Conservation (phyloP, 2,888 invertebrate genomes). For the Dioctria rufipes region DNA sequence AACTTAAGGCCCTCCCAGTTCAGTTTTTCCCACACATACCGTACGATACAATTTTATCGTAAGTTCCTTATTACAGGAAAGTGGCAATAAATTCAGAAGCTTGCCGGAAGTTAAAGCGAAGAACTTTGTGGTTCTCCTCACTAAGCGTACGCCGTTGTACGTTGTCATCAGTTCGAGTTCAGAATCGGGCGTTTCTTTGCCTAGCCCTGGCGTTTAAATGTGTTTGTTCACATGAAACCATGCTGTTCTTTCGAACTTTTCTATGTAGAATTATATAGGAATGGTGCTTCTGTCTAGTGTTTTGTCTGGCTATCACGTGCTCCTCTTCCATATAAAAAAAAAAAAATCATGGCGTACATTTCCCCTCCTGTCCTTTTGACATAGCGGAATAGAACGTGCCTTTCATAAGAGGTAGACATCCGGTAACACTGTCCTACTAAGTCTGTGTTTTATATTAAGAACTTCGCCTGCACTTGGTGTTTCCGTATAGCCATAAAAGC, state of each 20-base stretch:
- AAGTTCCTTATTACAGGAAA: constrained; percentile 48
- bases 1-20: background rate
- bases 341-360: background rate
- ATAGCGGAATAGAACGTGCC: constrained; percentile 15
- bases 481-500: background rate
- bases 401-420: constrained; percentile 17
- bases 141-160: background rate
- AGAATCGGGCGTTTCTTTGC: too few relatives aligned
- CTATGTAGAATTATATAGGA: background rate
- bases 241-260: constrained; percentile 19
- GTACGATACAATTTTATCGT: constrained; percentile 42
- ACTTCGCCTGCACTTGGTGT: background rate
- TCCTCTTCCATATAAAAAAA: constrained; percentile 10
- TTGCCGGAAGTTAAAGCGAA: constrained; percentile 44
- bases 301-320: constrained; percentile 51
- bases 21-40: background rate
- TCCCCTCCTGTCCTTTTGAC: background rate
- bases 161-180: background rate
- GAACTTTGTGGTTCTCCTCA: constrained; percentile 19
- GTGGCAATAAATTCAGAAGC: constrained; percentile 46
- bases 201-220: too few relatives aligned
- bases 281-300: constrained; percentile 10
- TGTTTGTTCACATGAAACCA: background rate
- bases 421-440: constrained; percentile 8
- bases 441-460: background rate